Percentiles rank a stretch among this genome's conserved stretches.
Evolutionary conservation across 2,113 vertebrate species (phyloP).

Genomic region (Muscicapa adusta): DNA sequence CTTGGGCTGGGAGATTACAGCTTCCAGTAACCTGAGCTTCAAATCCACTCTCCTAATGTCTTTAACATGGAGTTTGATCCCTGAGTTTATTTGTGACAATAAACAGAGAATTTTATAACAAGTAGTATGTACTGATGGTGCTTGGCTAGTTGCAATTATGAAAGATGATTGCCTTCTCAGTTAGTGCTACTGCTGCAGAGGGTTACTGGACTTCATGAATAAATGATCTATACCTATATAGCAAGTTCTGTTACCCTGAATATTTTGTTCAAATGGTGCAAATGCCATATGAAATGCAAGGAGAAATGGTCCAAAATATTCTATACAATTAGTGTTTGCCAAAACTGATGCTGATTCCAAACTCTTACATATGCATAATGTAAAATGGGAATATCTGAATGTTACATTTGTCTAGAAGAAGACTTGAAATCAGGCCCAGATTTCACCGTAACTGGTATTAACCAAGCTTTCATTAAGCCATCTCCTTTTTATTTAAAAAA

Average conservation of each 20-base stretch:
- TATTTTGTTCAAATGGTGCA: not conserved
- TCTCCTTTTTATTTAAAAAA: not conserved
- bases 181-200: conserved; percentile 18
- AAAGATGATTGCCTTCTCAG: conserved; percentile 1
- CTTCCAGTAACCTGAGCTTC: not conserved
- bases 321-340: not conserved
- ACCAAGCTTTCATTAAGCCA: not conserved
- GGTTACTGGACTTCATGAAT: conserved; percentile 28
- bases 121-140: not conserved
- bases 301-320: not conserved
- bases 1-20: not conserved
- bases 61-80: not conserved
- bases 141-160: conserved; percentile 23
- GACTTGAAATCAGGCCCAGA: not conserved
- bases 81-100: conserved; percentile 8
- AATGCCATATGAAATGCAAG: not conserved
- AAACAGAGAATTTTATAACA: conserved; percentile 1
- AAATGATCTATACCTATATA: not conserved
- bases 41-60: not conserved
- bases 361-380: not conserved
- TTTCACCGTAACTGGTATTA: not conserved
- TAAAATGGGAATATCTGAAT: not conserved
- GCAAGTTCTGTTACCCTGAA: not conserved
- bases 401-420: not conserved
- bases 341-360: not conserved